Base-by-base conservation (phyloP, 1,140 invertebrate species). In the Pachypeltis micranthus region DNA sequence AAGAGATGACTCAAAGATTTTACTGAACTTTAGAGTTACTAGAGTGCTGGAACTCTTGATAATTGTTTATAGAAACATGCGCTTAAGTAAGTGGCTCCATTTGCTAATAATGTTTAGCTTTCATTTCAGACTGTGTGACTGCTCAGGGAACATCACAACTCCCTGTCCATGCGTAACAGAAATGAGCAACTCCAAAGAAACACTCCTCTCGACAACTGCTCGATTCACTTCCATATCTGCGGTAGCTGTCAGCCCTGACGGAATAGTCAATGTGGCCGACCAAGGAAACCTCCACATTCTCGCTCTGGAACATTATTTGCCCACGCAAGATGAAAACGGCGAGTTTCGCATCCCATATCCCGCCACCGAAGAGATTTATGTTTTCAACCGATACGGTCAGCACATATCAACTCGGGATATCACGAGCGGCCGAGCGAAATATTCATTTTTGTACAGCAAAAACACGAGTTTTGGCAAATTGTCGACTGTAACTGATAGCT, bases 381-480 rank as follows among this genome's bases (percentile, higher is more conserved):
- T 96, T 0, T 98, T 98, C 72, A 91, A 91, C 75, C 80, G 88
- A 12, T 94, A 96, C 71, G 95, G 95, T 0, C 93, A 97, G 74
- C 94, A 98, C 73, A 87, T 91, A 23, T 85, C 87, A 2, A 97
- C 94, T 0, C 91, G 91, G 73, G 92, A 96, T 74, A 78, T 96
- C 44, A 88, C 93, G 39, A 95, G 93, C 0, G 90, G 90, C 25
- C 90, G 92, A 76, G 89, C 87, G 0, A 82, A 92, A 69, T 97
- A 96, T 73, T 90, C 91, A 26, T 98, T 97, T 77, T 79, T 94
- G 1, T 98, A 98, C 75, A 95, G 88, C 21, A 96, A 96, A 72
- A 97, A 97, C 70, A 96, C 93, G 1, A 93, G 90, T 71, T 94
- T 95, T 70, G 94, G 94, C 0, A 93, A 93, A 73, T 76, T 98